phyloP scores from a whole-genome alignment of 2,113 vertebrate genomes.

The Ciconia boyciana region DNA sequence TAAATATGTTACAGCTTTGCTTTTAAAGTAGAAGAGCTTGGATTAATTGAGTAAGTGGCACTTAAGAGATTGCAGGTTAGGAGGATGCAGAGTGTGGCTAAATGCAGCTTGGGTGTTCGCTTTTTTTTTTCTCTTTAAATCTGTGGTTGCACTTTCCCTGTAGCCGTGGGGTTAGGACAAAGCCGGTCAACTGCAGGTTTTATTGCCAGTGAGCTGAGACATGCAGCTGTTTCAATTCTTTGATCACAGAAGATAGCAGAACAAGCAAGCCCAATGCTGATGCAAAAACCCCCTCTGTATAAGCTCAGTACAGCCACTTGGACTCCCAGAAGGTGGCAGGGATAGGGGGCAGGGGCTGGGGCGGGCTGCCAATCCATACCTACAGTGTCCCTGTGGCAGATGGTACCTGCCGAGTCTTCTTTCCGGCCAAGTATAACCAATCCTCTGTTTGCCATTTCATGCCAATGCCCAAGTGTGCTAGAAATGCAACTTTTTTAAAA shows the following conservation, averaged over 20 bases:
- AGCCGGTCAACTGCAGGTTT: conserved; percentile 12
- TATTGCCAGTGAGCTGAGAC: conserved; percentile 21
- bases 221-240: conserved; percentile 29
- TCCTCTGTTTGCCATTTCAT: not conserved
- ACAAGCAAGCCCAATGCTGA: not conserved
- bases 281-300: not conserved
- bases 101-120: conserved; percentile 2
- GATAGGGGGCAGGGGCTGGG: not conserved
- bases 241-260: conserved; percentile 44
- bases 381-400: not conserved
- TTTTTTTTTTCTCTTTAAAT: not conserved
- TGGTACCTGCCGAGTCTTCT: not conserved
- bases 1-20: conserved; percentile 23
- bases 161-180: not conserved
- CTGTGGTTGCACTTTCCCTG: not conserved
- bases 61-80: conserved; percentile 47
- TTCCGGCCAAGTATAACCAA: not conserved
- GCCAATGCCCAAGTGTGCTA: not conserved
- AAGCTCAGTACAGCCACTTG: not conserved
- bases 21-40: conserved; percentile 34
- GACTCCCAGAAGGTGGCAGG: not conserved
- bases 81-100: conserved; percentile 7
- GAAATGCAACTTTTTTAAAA: not conserved
- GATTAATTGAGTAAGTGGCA: conserved; percentile 60
- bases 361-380: rapidly evolving